Evolutionary conservation across 2,888 invertebrate genomes (phyloP), one percentile per base, ranked within the genome.

Genomic region (Eupelmus urozonus): DNA sequence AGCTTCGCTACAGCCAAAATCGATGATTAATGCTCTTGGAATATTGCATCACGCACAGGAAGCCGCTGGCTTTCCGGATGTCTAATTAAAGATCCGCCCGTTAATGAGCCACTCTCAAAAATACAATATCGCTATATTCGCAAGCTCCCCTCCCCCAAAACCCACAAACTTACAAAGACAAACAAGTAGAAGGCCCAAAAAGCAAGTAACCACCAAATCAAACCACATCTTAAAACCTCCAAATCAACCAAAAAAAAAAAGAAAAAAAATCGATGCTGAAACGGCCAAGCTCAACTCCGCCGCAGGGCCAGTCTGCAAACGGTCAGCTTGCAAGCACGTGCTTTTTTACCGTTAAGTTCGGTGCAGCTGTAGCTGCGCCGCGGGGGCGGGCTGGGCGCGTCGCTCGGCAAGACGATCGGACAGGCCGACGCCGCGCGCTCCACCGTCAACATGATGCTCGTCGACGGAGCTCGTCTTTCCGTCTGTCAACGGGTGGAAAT

Each of bases 311-410:
- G n/a, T n/a, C n/a, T n/a, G n/a, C n/a, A n/a, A n/a, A n/a, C n/a
- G n/a, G n/a, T n/a, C n/a, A n/a, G n/a, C n/a, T n/a, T n/a, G n/a
- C n/a, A n/a, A n/a, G 34, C 55, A 23, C 57, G 23, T 55, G 59
- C 20, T n/a, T 23, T 5, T 72, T 42, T 77, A 78, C 73, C 74
- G 29, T 78, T 63, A 79, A 85, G 69, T 34, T 84, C 76, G 18
- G 83, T 84, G 74, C 85, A 84, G 82, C 82, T 84, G 81, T 82
- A 57, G 78, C 85, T 85, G 60, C 85, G 83, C 40, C 81, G 81
- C 84, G 72, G 13, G 42, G 29, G 82, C 62, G 7, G n/a, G 29
- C 18, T 80, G 23, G 20, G 53, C 25, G 16, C 57, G 27, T 42
- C 29, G 7, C 60, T 29, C 45, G 69, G 57, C 23, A 18, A 27